Percentiles rank a stretch among this genome's conserved stretches.
Conservation (phyloP, 2,113 vertebrate genomes). For the Pelecanus crispus region DNA sequence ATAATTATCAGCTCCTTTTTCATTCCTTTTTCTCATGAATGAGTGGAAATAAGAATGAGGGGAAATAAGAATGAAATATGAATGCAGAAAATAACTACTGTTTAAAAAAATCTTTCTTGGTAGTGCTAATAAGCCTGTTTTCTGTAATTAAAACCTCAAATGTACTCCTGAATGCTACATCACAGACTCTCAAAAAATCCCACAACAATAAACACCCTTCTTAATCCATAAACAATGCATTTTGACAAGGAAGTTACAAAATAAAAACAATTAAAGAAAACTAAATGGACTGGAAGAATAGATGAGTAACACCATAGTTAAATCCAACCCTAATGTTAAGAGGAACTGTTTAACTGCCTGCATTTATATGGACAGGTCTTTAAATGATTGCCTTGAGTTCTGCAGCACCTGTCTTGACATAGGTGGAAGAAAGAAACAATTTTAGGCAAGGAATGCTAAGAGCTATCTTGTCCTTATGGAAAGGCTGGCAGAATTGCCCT, state of each 20-base stretch:
- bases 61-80: background rate
- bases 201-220: background rate
- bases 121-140: background rate
- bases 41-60: background rate
- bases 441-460: background rate
- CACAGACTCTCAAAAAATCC: background rate
- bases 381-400: background rate
- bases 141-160: background rate
- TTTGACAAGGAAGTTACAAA: background rate
- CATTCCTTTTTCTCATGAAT: background rate
- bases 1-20: background rate
- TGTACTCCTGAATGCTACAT: background rate
- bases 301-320: background rate
- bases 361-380: background rate
- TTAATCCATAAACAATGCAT: background rate
- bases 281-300: background rate
- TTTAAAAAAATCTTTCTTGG: background rate
- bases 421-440: background rate
- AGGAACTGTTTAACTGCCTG: background rate
- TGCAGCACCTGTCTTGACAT: background rate
- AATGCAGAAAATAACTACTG: background rate
- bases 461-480: background rate
- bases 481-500: background rate
- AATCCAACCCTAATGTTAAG: background rate
- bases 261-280: background rate